Base-by-base conservation (phyloP, 2,888 invertebrate genomes). In the Lithophane socia region DNA sequence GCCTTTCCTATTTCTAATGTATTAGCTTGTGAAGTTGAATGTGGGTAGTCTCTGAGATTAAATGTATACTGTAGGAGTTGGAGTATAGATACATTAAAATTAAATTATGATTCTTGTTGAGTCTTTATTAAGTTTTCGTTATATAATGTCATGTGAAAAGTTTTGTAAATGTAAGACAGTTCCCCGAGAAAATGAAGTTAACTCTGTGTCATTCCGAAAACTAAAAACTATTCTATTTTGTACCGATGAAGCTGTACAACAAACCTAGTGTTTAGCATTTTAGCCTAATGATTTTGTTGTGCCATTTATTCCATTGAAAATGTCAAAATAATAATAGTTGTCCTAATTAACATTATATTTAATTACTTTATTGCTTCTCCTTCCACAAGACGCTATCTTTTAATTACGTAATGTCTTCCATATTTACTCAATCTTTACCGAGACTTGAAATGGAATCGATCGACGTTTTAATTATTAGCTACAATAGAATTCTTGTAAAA, bases 1-100 rank as follows among this genome's bases (percentile, higher is more conserved):
- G 96, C 96, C 96, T 96, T 96, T 96, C 95, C 96, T 96, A 96
- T 96, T 95, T 96, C 96, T 96, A 96, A 96, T 91, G 93, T 95
- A 94, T 94, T 96, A 96, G 95, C 95, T 94, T 94, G 94, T 94
- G 95, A 92, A 93, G 92, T 94, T 92, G 89, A 92, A 93, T 92
- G 93, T 94, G 91, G 87, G 92, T 95, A 94, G 94, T 93, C 91
- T 94, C 92, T 92, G 92, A 93, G 92, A 92, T 94, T 93, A 91
- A 91, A 92, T 94, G 93, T 96, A 95, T 95, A 95, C 93, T 93
- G 92, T 95, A 94, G 93, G 85, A 88, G 90, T 93, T 92, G 90
- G 89, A 93, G 89, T 88, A 88, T 92, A 92, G 91, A 90, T 88
- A 91, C 89, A 92, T 90, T 88, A 37, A 37, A 29, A 37, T 37